Evolutionary conservation across 1,140 invertebrate genomes (phyloP).

Genomic region (Euura lappo): DNA sequence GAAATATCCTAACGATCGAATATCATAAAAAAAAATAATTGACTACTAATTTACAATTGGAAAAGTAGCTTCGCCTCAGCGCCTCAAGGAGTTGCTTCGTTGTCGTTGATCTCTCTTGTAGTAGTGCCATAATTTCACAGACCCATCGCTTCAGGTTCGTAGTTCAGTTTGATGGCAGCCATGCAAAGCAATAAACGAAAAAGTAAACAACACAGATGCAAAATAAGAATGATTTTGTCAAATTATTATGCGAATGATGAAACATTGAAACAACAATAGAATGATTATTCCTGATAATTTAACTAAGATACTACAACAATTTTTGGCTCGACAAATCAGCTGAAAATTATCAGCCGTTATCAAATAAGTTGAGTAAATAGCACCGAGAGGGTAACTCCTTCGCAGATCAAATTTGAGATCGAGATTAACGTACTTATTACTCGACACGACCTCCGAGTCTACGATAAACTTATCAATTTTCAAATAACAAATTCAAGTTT

Average conservation of each 20-base stretch:
- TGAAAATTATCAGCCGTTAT: too few relatives aligned
- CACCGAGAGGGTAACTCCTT: too few relatives aligned
- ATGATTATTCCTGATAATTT: background rate
- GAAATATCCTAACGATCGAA: background rate
- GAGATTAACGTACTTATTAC: too few relatives aligned
- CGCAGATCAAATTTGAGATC: too few relatives aligned
- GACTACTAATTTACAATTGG: background rate
- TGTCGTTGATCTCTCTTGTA: constrained; percentile 53
- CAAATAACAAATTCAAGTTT: too few relatives aligned
- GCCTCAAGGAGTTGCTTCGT: constrained; percentile 58
- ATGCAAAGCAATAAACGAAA: constrained; percentile 60
- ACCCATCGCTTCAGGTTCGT: constrained; percentile 50
- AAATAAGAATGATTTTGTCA: constrained; percentile 41
- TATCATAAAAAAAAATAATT: background rate
- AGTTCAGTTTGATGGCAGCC: constrained; percentile 39
- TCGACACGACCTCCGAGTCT: too few relatives aligned
- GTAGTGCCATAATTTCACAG: constrained; percentile 56
- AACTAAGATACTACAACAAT: background rate
- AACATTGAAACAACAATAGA: background rate
- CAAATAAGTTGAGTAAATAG: too few relatives aligned
- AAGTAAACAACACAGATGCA: constrained; percentile 55
- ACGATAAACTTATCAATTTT: too few relatives aligned
- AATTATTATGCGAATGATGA: constrained; percentile 23
- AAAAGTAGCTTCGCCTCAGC: constrained; percentile 33
- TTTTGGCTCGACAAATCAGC: background rate